These are phyloP conservation scores for Actinostola sp. DNA, from an alignment of 92 coral and sea anemone species.

Conservation along the genomic window DNA sequence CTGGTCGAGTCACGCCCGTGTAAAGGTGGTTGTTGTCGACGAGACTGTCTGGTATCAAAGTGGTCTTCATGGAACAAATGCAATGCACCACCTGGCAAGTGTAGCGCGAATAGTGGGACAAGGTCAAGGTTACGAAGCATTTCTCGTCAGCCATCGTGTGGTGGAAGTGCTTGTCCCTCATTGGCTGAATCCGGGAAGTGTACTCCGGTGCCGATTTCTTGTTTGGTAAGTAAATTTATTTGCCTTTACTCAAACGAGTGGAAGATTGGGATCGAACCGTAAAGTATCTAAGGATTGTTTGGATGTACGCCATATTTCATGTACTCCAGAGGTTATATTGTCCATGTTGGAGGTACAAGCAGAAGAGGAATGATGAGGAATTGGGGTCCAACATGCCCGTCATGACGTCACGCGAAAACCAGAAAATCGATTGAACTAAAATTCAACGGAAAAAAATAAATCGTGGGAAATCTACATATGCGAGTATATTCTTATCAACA, in stretches of 20 bases:
- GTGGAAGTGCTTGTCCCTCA: conserved; percentile 58
- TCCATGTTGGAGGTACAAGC: too few species aligned
- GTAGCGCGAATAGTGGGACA: conserved; percentile 58
- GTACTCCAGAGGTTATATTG: too few species aligned
- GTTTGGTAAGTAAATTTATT: conserved; percentile 50
- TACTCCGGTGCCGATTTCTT: conserved; percentile 79
- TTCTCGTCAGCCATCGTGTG: conserved; percentile 55
- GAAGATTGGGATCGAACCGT: not conserved
- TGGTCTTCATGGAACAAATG: conserved; percentile 81
- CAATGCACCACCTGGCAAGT: conserved; percentile 61
- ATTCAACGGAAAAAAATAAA: too few species aligned
- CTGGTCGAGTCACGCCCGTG: conserved; percentile 59
- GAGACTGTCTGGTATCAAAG: conserved; percentile 57
- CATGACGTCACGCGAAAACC: too few species aligned
- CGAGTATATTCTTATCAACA: too few species aligned
- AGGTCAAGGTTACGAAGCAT: conserved; percentile 53
- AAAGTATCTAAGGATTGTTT: not conserved
- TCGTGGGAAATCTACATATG: too few species aligned
- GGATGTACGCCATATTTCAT: too few species aligned
- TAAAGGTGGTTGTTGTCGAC: conserved; percentile 74
- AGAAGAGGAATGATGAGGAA: too few species aligned
- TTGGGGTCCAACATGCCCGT: too few species aligned
- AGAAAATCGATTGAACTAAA: too few species aligned
- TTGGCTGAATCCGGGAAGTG: conserved; percentile 31
- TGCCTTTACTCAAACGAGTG: not conserved